These are phyloP conservation scores for Mya arenaria DNA, from an alignment of 1,140 invertebrate genomes.

Conservation along the genomic window DNA sequence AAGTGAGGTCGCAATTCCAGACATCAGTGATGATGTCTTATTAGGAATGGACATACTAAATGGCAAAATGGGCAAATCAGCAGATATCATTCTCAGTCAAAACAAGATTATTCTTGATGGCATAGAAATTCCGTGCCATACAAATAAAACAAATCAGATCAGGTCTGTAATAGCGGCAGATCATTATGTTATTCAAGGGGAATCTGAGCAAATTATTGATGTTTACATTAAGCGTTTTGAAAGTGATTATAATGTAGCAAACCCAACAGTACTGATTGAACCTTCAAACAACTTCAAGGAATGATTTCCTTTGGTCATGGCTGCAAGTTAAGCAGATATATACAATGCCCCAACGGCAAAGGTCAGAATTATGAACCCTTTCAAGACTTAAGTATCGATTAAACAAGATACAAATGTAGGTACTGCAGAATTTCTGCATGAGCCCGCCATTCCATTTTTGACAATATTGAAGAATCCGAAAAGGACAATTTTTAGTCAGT, in stretches of 20 bases:
- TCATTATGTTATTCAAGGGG: background rate
- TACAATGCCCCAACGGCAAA: background rate
- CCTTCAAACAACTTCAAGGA: background rate
- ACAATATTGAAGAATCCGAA: background rate
- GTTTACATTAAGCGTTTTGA: background rate
- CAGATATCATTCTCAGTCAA: constrained; percentile 7
- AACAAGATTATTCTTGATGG: background rate
- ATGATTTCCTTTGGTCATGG: background rate
- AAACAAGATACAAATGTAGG: constrained; percentile 18
- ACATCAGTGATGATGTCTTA: constrained; percentile 54
- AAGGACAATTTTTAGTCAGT: background rate
- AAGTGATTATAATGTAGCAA: background rate
- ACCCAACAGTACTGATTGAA: background rate
- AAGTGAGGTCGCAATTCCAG: constrained; percentile 47
- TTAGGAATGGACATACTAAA: constrained; percentile 43
- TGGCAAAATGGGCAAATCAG: background rate
- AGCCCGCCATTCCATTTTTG: background rate
- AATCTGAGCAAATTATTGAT: background rate
- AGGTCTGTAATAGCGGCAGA: background rate
- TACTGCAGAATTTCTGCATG: background rate
- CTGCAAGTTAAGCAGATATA: background rate
- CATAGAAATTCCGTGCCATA: background rate
- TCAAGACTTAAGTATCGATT: background rate
- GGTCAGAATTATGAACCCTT: background rate
- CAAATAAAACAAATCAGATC: background rate